A percentile compares a stretch with the other conserved stretches of the same genome.
phyloP scores from a whole-genome alignment of 2,113 vertebrate species.

The Apus apus region DNA sequence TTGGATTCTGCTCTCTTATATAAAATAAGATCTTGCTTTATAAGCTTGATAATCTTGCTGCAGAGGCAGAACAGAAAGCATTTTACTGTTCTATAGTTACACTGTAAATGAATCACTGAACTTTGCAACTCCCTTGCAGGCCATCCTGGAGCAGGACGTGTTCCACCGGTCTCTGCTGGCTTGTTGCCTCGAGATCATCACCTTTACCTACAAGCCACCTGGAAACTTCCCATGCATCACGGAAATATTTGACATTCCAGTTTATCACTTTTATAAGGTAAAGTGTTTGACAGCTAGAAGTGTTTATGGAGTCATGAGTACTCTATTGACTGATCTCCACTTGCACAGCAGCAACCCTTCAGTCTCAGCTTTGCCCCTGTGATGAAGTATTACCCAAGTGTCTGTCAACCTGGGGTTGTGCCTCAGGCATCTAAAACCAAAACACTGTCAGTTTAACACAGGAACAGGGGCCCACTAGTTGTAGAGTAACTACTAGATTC shows the following conservation, averaged over 20 bases:
- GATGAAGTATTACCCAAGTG: neutral
- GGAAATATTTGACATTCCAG: constrained; percentile 86
- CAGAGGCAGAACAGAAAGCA: neutral
- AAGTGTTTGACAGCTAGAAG: neutral
- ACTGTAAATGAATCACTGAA: neutral
- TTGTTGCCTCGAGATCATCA: constrained; percentile 91
- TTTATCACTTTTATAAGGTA: constrained; percentile 97
- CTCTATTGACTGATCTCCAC: neutral
- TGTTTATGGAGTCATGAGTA: neutral
- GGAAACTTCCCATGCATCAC: constrained; percentile 87
- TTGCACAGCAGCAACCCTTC: neutral
- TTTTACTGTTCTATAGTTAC: neutral
- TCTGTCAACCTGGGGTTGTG: neutral
- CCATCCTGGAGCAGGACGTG: constrained; percentile 89
- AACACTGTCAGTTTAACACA: neutral
- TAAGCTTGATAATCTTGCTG: neutral
- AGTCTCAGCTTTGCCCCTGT: neutral
- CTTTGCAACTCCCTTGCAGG: constrained; percentile 71
- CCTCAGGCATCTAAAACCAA: neutral
- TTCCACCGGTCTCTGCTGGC: constrained; percentile 91
- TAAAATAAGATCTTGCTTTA: neutral
- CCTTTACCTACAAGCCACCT: constrained; percentile 90
- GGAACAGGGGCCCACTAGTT: neutral
- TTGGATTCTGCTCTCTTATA: neutral
- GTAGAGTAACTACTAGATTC: neutral